Conservation (phyloP, 2,113 vertebrate species). For the Mastomys natalensis region DNA sequence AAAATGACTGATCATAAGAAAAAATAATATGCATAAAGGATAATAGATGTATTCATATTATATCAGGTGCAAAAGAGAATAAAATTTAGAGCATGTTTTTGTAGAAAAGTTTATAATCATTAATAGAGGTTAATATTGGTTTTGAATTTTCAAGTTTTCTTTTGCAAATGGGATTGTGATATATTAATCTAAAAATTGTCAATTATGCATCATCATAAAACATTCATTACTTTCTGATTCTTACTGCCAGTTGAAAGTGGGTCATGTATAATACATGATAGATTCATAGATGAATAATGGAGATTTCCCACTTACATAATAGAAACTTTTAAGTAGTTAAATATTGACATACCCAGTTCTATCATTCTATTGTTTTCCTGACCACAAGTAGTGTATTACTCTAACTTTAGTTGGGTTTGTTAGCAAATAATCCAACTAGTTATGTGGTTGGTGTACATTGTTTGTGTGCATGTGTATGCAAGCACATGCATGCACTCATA, state of each 20-base stretch:
- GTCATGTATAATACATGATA: slow-evolving; percentile 50
- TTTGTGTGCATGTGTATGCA: background rate
- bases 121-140: slow-evolving; percentile 28
- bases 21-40: slow-evolving; percentile 32
- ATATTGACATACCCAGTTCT: slow-evolving; percentile 32
- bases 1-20: background rate
- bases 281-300: slow-evolving; percentile 50
- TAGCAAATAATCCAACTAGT: slow-evolving; percentile 20
- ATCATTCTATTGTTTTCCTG: slow-evolving; percentile 48
- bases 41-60: slow-evolving; percentile 15
- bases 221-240: slow-evolving; percentile 53
- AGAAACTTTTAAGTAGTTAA: slow-evolving; percentile 49
- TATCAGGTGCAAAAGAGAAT: slow-evolving; percentile 36
- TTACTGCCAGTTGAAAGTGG: slow-evolving; percentile 51
- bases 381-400: slow-evolving; percentile 33
- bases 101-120: slow-evolving; percentile 44
- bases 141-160: slow-evolving; percentile 57
- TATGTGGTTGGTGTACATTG: slow-evolving; percentile 11
- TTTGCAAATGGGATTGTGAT: slow-evolving; percentile 42
- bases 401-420: slow-evolving; percentile 17
- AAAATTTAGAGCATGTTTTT: slow-evolving; percentile 61
- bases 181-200: slow-evolving; percentile 57
- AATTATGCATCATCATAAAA: slow-evolving; percentile 59
- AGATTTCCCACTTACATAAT: background rate
- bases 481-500: too few relatives aligned